Evolutionary conservation across 2,888 invertebrate species (phyloP).

Genomic region (Diarsia dahlii): DNA sequence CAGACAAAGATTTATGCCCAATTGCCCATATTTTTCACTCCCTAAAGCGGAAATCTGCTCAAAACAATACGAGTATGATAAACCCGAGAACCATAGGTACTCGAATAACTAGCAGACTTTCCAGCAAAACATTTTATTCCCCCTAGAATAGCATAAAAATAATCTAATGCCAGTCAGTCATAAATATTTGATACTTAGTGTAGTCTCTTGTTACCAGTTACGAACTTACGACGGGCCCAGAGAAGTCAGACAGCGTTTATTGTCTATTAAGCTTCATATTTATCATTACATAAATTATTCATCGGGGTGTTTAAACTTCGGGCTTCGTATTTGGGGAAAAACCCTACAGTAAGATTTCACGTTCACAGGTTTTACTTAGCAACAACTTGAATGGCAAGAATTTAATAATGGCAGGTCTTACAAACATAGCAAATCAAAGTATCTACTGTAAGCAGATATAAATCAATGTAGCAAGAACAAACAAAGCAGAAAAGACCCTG

Average conservation of each 20-base stretch:
- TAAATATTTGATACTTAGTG: conserved; percentile 24
- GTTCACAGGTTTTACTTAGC: neutral
- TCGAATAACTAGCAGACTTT: neutral
- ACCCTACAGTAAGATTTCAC: neutral
- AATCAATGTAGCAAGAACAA: conserved; percentile 1
- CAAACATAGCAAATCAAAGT: neutral
- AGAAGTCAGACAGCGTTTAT: conserved; percentile 24
- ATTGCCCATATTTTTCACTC: neutral
- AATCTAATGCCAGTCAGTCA: neutral
- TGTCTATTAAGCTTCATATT: conserved; percentile 18
- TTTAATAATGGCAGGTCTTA: neutral
- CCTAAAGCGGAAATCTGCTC: conserved; percentile 1
- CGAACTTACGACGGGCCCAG: conserved; percentile 8
- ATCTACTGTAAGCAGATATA: neutral
- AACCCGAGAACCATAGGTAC: conserved; percentile 5
- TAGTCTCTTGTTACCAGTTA: conserved; percentile 19
- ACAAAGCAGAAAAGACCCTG: neutral
- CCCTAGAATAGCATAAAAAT: conserved; percentile 5
- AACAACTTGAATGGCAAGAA: conserved; percentile 5
- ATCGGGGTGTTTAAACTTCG: conserved; percentile 18
- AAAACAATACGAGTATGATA: conserved; percentile 1
- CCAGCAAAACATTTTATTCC: conserved; percentile 24
- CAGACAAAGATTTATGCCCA: neutral
- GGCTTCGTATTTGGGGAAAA: conserved; percentile 6
- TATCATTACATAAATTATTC: conserved; percentile 29